phyloP scores from a whole-genome alignment of 2,113 vertebrate species.

The Choloepus hoffmanni region DNA sequence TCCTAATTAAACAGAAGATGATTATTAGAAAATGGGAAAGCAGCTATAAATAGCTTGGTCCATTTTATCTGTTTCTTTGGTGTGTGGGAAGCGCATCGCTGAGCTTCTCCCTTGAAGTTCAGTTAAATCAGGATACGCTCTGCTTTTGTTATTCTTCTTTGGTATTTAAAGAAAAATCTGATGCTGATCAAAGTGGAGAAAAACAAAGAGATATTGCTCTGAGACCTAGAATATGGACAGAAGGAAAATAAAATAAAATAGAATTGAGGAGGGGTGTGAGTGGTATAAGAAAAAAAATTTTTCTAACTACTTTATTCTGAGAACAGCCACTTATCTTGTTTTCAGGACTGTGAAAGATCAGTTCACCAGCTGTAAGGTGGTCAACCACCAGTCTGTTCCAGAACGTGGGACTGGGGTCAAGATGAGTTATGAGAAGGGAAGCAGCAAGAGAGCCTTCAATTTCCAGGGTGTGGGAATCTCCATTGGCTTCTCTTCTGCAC shows the following conservation, averaged over 20 bases:
- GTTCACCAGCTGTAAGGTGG: slow-evolving; percentile 26
- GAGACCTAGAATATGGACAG: slow-evolving; percentile 7
- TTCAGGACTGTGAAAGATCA: slow-evolving; percentile 66
- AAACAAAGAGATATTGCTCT: slow-evolving; percentile 5
- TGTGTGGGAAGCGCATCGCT: slow-evolving; percentile 50
- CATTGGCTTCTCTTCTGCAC: neutral
- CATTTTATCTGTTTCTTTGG: slow-evolving; percentile 67
- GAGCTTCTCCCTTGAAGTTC: slow-evolving; percentile 68
- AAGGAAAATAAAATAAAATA: neutral
- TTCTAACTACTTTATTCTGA: slow-evolving; percentile 34
- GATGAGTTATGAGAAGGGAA: neutral
- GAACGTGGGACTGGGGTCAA: neutral
- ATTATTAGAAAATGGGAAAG: slow-evolving; percentile 69
- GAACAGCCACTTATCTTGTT: slow-evolving; percentile 42
- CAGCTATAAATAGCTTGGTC: slow-evolving; percentile 71
- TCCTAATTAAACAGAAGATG: slow-evolving; percentile 72
- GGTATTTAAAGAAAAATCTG: slow-evolving; percentile 28
- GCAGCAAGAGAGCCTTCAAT: slow-evolving; percentile 25
- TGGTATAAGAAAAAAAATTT: neutral
- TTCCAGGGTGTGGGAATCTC: neutral
- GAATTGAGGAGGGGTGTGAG: neutral
- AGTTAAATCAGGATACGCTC: slow-evolving; percentile 65
- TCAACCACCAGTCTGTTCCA: neutral
- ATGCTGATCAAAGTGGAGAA: slow-evolving; percentile 49
- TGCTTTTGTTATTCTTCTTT: slow-evolving; percentile 69